Conservation (phyloP, 2,113 vertebrate species). For the Pongo pygmaeus region DNA sequence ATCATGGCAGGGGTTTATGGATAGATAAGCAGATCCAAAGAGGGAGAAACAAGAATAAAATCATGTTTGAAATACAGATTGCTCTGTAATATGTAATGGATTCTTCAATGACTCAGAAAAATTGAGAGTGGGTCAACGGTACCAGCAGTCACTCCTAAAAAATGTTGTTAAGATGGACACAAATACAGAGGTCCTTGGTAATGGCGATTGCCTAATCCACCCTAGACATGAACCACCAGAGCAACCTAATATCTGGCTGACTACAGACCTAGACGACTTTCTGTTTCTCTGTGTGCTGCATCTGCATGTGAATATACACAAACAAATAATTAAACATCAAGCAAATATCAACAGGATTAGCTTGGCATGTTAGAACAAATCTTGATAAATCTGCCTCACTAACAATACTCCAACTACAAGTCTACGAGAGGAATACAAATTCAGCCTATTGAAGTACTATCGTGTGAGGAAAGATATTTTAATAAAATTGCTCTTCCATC, state of each 20-base stretch:
- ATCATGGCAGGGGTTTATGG: neutral
- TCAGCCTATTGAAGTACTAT: slow-evolving; percentile 76
- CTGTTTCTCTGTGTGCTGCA: slow-evolving; percentile 56
- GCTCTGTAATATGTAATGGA: neutral
- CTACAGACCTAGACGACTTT: slow-evolving; percentile 39
- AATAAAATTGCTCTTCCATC: slow-evolving; percentile 78
- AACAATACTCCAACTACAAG: slow-evolving; percentile 76
- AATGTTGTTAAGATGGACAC: neutral
- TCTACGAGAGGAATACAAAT: slow-evolving; percentile 80
- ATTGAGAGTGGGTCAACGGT: neutral
- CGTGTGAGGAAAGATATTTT: slow-evolving; percentile 77
- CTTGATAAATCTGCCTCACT: slow-evolving; percentile 83
- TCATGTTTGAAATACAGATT: neutral
- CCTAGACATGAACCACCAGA: slow-evolving; percentile 36
- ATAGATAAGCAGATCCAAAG: neutral
- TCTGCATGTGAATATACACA: slow-evolving; percentile 77
- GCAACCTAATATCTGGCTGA: slow-evolving; percentile 68
- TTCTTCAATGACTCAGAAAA: neutral
- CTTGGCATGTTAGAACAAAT: slow-evolving; percentile 80
- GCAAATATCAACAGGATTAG: slow-evolving; percentile 84
- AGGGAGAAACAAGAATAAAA: neutral
- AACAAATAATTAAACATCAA: slow-evolving; percentile 85
- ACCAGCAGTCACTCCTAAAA: accelerated
- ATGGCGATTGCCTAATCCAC: slow-evolving; percentile 68
- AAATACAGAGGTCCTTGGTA: neutral